These are phyloP conservation scores for Sturnus vulgaris DNA, from an alignment of 2,113 vertebrate genomes.

Conservation along the genomic window DNA sequence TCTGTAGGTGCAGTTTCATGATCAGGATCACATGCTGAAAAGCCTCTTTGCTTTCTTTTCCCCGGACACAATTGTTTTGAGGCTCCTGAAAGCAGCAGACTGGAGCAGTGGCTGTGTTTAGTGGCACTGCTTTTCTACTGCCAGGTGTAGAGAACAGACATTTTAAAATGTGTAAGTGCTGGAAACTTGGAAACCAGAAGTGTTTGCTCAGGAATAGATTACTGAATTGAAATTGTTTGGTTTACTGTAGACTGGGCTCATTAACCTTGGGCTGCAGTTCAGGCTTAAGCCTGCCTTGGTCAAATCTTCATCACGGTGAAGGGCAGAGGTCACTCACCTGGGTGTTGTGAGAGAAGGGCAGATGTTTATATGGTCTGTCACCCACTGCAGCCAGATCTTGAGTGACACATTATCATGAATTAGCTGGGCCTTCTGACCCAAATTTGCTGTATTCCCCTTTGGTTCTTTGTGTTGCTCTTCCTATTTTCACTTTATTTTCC, in stretches of 20 bases:
- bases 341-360: neutral
- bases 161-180: neutral
- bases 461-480: neutral
- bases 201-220: neutral
- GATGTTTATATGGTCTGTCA: neutral
- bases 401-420: neutral
- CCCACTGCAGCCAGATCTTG: fast-evolving
- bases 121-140: neutral
- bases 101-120: neutral
- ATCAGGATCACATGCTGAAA: neutral
- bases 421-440: neutral
- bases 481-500: neutral
- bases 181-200: neutral
- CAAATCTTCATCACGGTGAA: neutral
- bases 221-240: neutral
- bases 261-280: neutral
- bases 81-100: neutral
- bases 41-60: neutral
- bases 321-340: neutral
- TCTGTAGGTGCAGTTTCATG: neutral
- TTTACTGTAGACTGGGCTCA: neutral
- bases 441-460: neutral
- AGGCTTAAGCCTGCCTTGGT: neutral
- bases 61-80: neutral
- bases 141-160: neutral